A percentile compares a stretch with the other conserved stretches of the same genome.
Evolutionary conservation across 2,113 vertebrate species (phyloP).

Genomic region (Micronycteris hirsuta): DNA sequence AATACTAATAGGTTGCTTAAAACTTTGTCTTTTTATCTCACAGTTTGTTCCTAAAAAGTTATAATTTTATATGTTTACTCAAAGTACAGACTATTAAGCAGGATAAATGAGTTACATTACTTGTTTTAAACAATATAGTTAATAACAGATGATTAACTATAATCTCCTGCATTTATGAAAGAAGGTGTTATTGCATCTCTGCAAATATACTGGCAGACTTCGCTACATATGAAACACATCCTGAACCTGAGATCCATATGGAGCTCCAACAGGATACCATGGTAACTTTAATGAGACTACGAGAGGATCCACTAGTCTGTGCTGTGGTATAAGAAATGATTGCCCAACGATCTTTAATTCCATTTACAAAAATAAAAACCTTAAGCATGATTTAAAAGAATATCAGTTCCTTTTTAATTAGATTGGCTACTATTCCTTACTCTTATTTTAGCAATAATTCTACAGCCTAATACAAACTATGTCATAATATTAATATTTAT

Average conservation of each 20-base stretch:
- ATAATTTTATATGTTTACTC: background rate
- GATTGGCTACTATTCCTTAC: slow-evolving; percentile 52
- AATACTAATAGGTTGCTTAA: background rate
- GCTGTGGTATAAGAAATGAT: slow-evolving; percentile 80
- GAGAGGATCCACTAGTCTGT: slow-evolving; percentile 81
- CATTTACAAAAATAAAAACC: slow-evolving; percentile 36
- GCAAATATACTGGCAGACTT: background rate
- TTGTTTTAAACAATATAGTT: background rate
- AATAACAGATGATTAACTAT: background rate
- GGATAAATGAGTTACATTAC: background rate
- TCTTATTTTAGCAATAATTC: slow-evolving; percentile 72
- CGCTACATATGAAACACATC: background rate
- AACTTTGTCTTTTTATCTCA: slow-evolving; percentile 3
- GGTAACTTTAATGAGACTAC: slow-evolving; percentile 31
- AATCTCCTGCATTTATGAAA: background rate
- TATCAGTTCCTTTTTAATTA: slow-evolving; percentile 69
- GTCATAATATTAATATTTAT: slow-evolving; percentile 71
- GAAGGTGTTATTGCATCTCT: background rate
- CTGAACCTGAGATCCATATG: slow-evolving; percentile 23
- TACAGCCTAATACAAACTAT: slow-evolving; percentile 38
- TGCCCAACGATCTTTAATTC: background rate
- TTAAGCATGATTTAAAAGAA: slow-evolving; percentile 65
- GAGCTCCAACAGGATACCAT: background rate
- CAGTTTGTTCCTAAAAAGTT: slow-evolving; percentile 17
- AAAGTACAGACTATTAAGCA: background rate